These are phyloP conservation scores for Mola mola DNA, from an alignment of 2,113 vertebrate species.

Conservation along the genomic window DNA sequence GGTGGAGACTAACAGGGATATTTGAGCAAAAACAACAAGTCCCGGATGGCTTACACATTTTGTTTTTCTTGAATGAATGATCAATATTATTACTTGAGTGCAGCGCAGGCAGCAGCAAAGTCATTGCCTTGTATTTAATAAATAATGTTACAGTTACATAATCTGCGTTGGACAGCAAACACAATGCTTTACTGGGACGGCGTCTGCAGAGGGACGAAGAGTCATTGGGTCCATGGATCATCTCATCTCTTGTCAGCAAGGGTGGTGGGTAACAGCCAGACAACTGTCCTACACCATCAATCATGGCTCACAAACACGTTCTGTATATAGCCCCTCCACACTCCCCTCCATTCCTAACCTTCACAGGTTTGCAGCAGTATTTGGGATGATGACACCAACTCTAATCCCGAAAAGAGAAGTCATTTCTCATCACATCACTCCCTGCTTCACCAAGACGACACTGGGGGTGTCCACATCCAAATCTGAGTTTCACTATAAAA, in stretches of 20 bases:
- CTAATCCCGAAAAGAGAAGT: neutral
- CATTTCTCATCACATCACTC: neutral
- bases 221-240: constrained; percentile 18
- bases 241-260: constrained; percentile 45
- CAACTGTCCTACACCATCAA: constrained; percentile 7
- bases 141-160: constrained; percentile 31
- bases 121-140: neutral
- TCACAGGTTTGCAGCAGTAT: neutral
- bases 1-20: constrained; percentile 27
- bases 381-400: neutral
- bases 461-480: constrained; percentile 56
- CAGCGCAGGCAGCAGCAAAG: neutral
- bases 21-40: constrained; percentile 20
- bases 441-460: neutral
- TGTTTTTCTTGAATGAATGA: neutral
- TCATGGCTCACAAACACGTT: constrained; percentile 2
- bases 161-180: constrained; percentile 1
- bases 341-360: neutral
- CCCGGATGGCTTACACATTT: neutral
- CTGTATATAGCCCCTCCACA: neutral
- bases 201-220: constrained; percentile 38
- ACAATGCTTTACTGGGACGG: constrained; percentile 3
- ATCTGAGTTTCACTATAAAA: neutral
- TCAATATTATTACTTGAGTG: neutral
- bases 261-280: constrained; percentile 38